Evolutionary conservation across 2,888 invertebrate species (phyloP), one percentile per base, ranked within the genome.

Genomic region (Timema podura): DNA sequence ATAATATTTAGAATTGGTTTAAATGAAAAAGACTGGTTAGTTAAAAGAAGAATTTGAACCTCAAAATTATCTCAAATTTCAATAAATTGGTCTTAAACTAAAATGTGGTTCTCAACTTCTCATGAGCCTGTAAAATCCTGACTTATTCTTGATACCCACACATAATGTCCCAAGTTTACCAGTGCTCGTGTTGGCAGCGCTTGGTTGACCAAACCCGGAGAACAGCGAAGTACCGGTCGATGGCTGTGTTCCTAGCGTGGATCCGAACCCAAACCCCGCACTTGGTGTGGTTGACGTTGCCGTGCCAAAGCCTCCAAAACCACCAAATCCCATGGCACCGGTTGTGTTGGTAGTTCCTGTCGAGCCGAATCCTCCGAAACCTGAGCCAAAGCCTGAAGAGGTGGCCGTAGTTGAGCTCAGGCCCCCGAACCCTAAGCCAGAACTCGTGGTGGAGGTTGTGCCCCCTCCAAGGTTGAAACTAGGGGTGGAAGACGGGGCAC

Each of bases 381-480:
- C 79, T 48, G 78, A 72, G 75, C 77, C 77, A 65, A 70, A 65
- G 44, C 74, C 77, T 9, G 77, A 74, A 2, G 79, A 71, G 16
- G 77, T 74, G 59, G 79, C 77, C 30, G 78, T 79, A 15, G 82
- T 77, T n/a, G 82, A 77, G 49, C 85, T 85, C 78, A 85, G 85
- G 59, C 80, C 77, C 8, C 83, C 82, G 76, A 84, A 84, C 11
- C 82, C 82, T 30, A 68, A 69, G 16, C 73, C 71, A 8, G 71
- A 54, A 15, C 69, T 67, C 1, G 73, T 68, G 15, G 72, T 67
- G 11, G 71, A 30, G 44, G 71, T 66, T 6, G 67, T 61, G 2
- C 47, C 64, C 15, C 61, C 67, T 44, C 66, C 70, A 11, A 70
- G 51, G 13, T 51, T 51, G 64, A 72, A 70, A 48, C 30, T 70